phyloP scores from a whole-genome alignment of 2,797 vertebrate species.

The Sebastes jordani region DNA sequence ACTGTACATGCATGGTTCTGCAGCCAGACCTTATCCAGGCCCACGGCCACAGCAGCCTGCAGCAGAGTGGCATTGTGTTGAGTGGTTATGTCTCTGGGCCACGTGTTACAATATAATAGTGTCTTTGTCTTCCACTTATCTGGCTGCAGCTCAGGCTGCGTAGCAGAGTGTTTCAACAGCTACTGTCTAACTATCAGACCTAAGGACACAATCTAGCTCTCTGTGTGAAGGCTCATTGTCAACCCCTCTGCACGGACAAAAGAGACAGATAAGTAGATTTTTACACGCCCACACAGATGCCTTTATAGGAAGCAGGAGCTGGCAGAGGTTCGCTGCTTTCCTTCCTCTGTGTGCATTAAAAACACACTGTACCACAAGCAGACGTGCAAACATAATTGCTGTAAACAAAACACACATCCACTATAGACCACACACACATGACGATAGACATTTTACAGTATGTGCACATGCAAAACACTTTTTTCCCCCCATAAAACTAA shows the following conservation, averaged over 20 bases:
- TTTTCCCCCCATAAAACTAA: neutral
- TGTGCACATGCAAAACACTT: neutral
- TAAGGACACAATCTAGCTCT: constrained; percentile 66
- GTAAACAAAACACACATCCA: neutral
- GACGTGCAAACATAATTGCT: constrained; percentile 1
- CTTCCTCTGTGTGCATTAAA: constrained; percentile 7
- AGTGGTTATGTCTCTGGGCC: constrained; percentile 67
- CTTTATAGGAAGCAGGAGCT: constrained; percentile 41
- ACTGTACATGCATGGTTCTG: constrained; percentile 32
- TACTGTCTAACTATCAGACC: constrained; percentile 66
- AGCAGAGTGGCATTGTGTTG: constrained; percentile 61
- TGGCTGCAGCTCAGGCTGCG: constrained; percentile 61
- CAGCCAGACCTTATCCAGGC: constrained; percentile 42
- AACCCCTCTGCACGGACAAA: constrained; percentile 55
- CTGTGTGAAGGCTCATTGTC: constrained; percentile 62
- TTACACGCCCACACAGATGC: constrained; percentile 44
- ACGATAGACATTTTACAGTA: neutral
- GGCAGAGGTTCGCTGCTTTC: constrained; percentile 17
- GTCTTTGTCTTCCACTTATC: constrained; percentile 78
- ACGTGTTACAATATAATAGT: constrained; percentile 67
- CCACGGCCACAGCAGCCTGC: constrained; percentile 32
- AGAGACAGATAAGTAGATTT: constrained; percentile 64
- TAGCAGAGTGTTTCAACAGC: constrained; percentile 66
- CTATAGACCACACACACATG: neutral
- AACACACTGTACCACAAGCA: neutral